A percentile compares a stretch with the other conserved stretches of the same genome.
phyloP scores from a whole-genome alignment of 1,140 invertebrate genomes.

The Zaprionus africanus region DNA sequence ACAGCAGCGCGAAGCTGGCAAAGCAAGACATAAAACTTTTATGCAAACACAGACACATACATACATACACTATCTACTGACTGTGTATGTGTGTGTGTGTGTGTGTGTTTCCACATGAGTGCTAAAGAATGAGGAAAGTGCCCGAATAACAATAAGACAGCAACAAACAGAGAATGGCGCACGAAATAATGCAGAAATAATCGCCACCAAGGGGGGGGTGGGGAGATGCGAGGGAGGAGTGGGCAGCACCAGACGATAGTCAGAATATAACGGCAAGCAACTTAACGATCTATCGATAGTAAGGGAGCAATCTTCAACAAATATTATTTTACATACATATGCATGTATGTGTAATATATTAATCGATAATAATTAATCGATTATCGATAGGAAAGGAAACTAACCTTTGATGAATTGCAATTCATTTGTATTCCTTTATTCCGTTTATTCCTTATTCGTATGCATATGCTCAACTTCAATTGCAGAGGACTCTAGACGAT shows the following conservation, averaged over 20 bases:
- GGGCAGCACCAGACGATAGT: background rate
- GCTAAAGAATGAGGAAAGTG: slow-evolving; percentile 39
- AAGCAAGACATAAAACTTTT: slow-evolving; percentile 43
- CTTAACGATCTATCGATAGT: background rate
- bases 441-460: too few species aligned
- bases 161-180: slow-evolving; percentile 15
- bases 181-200: slow-evolving; percentile 6
- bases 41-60: slow-evolving; percentile 18
- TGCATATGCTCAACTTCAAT: too few species aligned
- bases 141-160: slow-evolving; percentile 34
- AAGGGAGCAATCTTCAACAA: background rate
- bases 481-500: too few species aligned
- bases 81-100: background rate
- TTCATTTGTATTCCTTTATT: too few species aligned
- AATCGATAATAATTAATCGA: too few species aligned
- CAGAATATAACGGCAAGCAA: background rate
- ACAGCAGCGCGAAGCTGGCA: slow-evolving; percentile 22
- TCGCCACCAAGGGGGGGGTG: background rate
- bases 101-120: slow-evolving; percentile 13
- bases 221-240: background rate
- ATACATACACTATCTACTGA: background rate
- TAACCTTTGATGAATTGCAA: too few species aligned
- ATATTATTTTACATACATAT: too few species aligned
- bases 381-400: too few species aligned
- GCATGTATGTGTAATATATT: too few species aligned